These are phyloP conservation scores for Sebastes itinus DNA, from an alignment of 2,797 vertebrate species.

Conservation along the genomic window DNA sequence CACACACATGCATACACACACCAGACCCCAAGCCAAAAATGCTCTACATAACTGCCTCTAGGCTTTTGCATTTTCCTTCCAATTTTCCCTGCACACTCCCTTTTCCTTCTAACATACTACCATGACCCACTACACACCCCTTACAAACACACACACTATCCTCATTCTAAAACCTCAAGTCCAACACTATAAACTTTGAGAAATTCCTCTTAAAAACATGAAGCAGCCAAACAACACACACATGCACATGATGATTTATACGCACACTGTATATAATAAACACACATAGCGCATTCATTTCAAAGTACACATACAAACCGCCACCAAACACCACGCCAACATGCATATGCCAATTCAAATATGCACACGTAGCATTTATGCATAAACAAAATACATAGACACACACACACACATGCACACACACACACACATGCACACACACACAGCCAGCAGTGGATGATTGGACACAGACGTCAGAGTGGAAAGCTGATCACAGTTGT, in stretches of 20 bases:
- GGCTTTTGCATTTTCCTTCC: constrained; percentile 42
- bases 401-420: background rate
- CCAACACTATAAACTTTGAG: constrained; percentile 2
- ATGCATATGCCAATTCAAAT: constrained; percentile 26
- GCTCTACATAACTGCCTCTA: constrained; percentile 43
- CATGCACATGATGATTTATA: background rate
- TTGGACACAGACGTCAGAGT: constrained; percentile 68
- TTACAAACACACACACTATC: constrained; percentile 13
- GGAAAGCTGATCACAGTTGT: constrained; percentile 72
- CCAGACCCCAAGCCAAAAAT: constrained; percentile 37
- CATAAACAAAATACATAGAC: background rate
- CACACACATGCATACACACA: constrained; percentile 10
- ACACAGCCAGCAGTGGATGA: constrained; percentile 58
- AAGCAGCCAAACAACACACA: constrained; percentile 14
- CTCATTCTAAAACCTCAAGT: background rate
- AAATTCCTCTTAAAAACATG: constrained; percentile 9
- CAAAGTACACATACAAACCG: constrained; percentile 9
- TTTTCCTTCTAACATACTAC: constrained; percentile 22
- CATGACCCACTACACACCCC: constrained; percentile 25
- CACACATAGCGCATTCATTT: background rate
- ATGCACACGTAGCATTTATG: constrained; percentile 35
- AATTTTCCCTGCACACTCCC: constrained; percentile 47
- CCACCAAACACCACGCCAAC: background rate
- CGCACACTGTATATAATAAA: background rate
- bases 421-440: constrained; percentile 11